Percentiles rank a stretch among this genome's conserved stretches.
Conservation (phyloP, 2,113 vertebrate species). For the Rhinolophus ferrumequinum region DNA sequence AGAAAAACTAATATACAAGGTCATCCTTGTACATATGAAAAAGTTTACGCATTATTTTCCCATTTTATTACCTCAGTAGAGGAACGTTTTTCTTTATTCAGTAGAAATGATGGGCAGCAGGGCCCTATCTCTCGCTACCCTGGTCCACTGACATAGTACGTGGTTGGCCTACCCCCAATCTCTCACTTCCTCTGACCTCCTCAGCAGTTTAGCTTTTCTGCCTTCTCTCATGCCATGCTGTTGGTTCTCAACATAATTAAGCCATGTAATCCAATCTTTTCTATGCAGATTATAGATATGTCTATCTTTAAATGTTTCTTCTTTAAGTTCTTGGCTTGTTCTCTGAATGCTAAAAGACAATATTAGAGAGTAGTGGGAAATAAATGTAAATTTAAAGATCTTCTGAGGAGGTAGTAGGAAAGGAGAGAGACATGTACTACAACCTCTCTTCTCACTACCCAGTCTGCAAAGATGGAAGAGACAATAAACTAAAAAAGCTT, state of each 20-base stretch:
- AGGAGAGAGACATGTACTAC: neutral
- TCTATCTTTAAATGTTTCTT: constrained; percentile 28
- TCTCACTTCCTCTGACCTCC: neutral
- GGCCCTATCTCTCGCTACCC: neutral
- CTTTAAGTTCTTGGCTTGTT: constrained; percentile 8
- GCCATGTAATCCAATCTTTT: neutral
- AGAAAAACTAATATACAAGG: constrained; percentile 31
- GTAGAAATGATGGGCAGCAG: neutral
- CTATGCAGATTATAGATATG: neutral
- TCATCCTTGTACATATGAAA: constrained; percentile 21
- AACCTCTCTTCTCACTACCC: constrained; percentile 6
- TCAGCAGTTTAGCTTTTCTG: neutral
- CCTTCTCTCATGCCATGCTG: neutral
- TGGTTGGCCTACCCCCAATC: neutral
- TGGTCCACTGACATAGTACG: neutral
- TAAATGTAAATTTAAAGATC: neutral
- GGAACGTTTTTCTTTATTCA: constrained; percentile 24
- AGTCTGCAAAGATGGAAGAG: constrained; percentile 33
- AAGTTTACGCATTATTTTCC: constrained; percentile 1
- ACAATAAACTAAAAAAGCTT: constrained; percentile 6
- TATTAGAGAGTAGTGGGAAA: constrained; percentile 31
- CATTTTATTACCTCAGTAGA: neutral
- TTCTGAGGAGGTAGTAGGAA: neutral
- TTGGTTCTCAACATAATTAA: neutral
- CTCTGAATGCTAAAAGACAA: constrained; percentile 34